Conservation (phyloP, 2,113 vertebrate species). For the Oxyura jamaicensis region DNA sequence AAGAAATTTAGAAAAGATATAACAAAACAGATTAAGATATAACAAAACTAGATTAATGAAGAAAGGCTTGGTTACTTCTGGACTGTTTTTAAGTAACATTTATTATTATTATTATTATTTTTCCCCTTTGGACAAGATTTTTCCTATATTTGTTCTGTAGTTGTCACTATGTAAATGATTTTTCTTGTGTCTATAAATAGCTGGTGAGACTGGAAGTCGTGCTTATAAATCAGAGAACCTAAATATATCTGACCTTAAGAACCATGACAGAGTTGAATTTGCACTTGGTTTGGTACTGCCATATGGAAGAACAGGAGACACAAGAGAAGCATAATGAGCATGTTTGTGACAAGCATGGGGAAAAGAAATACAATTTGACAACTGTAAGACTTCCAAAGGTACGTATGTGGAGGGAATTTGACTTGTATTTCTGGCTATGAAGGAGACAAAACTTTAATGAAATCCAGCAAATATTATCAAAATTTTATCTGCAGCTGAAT, state of each 20-base stretch:
- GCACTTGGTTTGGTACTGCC: not conserved
- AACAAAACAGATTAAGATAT: not conserved
- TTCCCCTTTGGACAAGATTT: not conserved
- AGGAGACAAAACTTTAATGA: not conserved
- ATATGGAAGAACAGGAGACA: not conserved
- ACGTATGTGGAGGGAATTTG: not conserved
- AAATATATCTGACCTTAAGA: not conserved
- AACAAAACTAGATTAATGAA: not conserved
- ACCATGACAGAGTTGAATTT: not conserved
- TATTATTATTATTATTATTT: no score
- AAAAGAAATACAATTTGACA: not conserved
- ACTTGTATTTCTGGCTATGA: not conserved
- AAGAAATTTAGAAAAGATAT: not conserved
- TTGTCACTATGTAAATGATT: not conserved
- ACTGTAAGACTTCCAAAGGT: not conserved
- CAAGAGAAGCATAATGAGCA: not conserved
- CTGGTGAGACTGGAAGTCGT: not conserved
- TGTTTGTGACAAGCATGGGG: not conserved
- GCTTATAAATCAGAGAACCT: not conserved
- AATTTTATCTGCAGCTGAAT: not conserved
- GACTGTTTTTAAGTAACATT: not conserved
- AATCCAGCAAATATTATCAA: not conserved
- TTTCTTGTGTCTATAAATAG: not conserved
- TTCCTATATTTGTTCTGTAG: not conserved
- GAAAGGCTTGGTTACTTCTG: not conserved